These are phyloP conservation scores for Pseudopodoces humilis DNA, from an alignment of 2,113 vertebrate genomes.

Conservation along the genomic window DNA sequence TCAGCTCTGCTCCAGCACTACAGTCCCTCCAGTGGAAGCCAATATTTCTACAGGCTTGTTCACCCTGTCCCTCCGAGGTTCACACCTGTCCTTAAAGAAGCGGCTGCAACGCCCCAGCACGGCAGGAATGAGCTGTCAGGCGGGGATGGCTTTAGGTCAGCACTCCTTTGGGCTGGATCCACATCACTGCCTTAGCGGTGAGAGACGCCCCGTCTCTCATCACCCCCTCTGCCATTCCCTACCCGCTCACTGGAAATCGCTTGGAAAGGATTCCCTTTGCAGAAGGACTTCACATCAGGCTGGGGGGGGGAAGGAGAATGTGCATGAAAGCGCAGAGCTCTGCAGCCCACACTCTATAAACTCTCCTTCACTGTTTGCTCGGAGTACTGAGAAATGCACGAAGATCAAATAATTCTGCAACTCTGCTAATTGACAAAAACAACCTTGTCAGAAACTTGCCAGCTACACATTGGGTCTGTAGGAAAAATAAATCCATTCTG, in stretches of 20 bases:
- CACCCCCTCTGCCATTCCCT: not conserved
- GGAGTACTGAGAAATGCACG: not conserved
- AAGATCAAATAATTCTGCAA: not conserved
- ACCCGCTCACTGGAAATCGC: conserved; percentile 41
- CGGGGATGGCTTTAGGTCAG: conserved; percentile 59
- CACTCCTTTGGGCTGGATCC: conserved; percentile 27
- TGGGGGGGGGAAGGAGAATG: not conserved
- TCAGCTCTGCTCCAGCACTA: not conserved
- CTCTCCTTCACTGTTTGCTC: not conserved
- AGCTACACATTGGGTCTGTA: not conserved
- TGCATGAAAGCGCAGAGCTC: accelerated
- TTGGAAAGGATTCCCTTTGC: conserved; percentile 11
- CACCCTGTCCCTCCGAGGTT: not conserved
- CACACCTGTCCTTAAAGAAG: conserved; percentile 33
- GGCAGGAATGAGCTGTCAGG: conserved; percentile 39
- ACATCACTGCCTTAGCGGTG: conserved; percentile 18
- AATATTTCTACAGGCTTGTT: not conserved
- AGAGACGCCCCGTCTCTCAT: not conserved
- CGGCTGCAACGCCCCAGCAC: not conserved
- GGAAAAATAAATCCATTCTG: conserved; percentile 1
- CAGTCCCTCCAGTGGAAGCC: conserved; percentile 42
- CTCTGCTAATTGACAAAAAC: not conserved
- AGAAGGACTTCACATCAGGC: not conserved
- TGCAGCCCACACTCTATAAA: not conserved
- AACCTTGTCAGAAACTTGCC: not conserved